Percentiles rank a stretch among this genome's conserved stretches.
phyloP scores from a whole-genome alignment of 1,140 invertebrate species.

The Conus ventricosus region DNA sequence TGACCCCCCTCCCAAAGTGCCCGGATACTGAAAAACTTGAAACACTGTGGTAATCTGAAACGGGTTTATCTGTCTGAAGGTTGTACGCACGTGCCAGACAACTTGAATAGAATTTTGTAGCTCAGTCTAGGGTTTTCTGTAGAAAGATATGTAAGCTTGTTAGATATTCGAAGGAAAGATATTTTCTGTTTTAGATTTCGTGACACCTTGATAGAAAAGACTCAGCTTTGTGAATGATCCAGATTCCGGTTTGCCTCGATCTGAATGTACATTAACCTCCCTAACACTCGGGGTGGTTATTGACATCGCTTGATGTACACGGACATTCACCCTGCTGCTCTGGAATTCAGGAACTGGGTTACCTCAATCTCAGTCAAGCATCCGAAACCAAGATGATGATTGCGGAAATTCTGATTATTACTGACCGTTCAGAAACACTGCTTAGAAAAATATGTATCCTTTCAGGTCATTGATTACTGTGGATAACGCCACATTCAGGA shows the following conservation, averaged over 20 bases:
- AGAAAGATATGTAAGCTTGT: no score
- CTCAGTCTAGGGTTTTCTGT: no score
- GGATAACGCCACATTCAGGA: no score
- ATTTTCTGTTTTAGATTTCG: no score
- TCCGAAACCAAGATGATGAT: background rate
- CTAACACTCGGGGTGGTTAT: constrained; percentile 11
- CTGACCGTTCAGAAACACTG: background rate
- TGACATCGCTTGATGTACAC: constrained; percentile 8
- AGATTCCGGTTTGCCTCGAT: no score
- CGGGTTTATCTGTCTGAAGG: background rate
- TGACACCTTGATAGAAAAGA: no score
- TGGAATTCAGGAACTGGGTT: constrained; percentile 1
- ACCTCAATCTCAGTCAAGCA: background rate
- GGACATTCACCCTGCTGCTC: constrained; percentile 12
- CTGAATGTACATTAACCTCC: no score
- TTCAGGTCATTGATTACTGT: no score
- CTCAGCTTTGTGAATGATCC: no score
- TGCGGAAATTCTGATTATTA: constrained; percentile 13
- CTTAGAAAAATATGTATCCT: constrained; percentile 29
- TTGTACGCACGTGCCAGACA: no score
- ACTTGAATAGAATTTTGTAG: no score
- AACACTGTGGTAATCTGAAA: background rate
- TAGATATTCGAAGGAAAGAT: no score
- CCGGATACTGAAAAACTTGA: constrained; percentile 27
- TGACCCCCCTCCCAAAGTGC: constrained; percentile 25